Percentiles rank a stretch among this genome's conserved stretches.
These are phyloP conservation scores for Onychomys arenicola DNA, from an alignment of 2,797 vertebrate genomes.

Conservation along the genomic window DNA sequence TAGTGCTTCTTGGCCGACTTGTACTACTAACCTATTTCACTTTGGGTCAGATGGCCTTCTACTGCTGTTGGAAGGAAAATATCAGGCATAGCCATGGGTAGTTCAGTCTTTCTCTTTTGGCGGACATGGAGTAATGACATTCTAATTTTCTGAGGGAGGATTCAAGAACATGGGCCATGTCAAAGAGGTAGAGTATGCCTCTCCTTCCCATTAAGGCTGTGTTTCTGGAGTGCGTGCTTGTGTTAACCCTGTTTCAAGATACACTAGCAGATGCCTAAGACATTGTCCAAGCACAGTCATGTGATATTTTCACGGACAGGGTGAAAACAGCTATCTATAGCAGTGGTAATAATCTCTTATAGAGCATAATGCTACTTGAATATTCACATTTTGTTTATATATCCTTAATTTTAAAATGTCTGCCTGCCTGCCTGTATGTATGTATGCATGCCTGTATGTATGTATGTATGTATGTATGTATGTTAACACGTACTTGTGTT, in stretches of 20 bases:
- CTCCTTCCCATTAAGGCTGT: neutral
- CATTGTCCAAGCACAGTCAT: neutral
- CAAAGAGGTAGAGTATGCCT: neutral
- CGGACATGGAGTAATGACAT: neutral
- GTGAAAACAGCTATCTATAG: too few relatives aligned
- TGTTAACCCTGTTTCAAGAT: neutral
- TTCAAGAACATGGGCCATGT: neutral
- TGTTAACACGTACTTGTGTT: neutral
- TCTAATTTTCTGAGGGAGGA: neutral
- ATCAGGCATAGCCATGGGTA: neutral
- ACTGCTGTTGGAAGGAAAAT: neutral
- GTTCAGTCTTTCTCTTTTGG: neutral
- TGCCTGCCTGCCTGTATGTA: neutral
- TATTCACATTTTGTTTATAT: neutral
- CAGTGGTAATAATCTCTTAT: neutral
- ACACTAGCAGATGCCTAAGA: too few relatives aligned
- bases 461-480: neutral
- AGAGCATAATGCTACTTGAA: neutral
- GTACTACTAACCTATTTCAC: neutral
- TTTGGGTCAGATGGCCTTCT: too few relatives aligned
- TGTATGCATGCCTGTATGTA: neutral
- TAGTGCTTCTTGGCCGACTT: neutral
- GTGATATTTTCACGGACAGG: accelerated
- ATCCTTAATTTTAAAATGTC: neutral
- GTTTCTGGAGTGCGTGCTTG: neutral